Evolutionary conservation across 2,888 invertebrate genomes (phyloP).

Genomic region (Diabrotica balteata): DNA sequence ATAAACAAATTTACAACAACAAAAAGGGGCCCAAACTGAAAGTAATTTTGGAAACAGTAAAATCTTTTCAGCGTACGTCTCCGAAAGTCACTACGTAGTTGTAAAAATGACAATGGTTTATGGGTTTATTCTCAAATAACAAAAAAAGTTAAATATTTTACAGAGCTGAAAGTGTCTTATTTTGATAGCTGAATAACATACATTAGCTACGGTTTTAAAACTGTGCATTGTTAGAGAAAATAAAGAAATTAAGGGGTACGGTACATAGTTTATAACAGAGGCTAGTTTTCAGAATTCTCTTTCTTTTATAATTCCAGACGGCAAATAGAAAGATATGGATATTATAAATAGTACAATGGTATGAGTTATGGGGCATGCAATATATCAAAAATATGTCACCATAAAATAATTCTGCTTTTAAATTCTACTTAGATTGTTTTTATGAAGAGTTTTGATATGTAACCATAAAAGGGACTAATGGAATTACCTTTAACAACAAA

Average conservation of each 20-base stretch:
- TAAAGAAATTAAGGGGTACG: conserved; percentile 16
- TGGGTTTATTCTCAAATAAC: conserved; percentile 42
- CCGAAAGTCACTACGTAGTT: conserved; percentile 42
- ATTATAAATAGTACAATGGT: neutral
- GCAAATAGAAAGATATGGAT: no score
- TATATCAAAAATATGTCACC: neutral
- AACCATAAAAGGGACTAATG: no score
- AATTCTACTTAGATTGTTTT: no score
- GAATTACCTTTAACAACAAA: no score
- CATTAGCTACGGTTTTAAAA: conserved; percentile 32
- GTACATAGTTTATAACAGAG: neutral
- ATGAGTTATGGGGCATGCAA: neutral
- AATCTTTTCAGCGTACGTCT: conserved; percentile 42
- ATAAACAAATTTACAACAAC: conserved; percentile 46
- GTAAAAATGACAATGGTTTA: conserved; percentile 44
- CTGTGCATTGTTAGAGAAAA: conserved; percentile 18
- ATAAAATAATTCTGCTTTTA: no score
- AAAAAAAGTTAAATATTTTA: conserved; percentile 46
- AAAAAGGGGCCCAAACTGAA: conserved; percentile 39
- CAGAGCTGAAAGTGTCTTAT: conserved; percentile 31
- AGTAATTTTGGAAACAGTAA: conserved; percentile 45
- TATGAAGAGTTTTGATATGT: no score
- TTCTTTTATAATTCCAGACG: neutral
- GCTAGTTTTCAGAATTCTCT: conserved; percentile 5
- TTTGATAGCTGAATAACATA: conserved; percentile 27